phyloP scores from a whole-genome alignment of 2,113 vertebrate species.

The Pogonocichla stellata region DNA sequence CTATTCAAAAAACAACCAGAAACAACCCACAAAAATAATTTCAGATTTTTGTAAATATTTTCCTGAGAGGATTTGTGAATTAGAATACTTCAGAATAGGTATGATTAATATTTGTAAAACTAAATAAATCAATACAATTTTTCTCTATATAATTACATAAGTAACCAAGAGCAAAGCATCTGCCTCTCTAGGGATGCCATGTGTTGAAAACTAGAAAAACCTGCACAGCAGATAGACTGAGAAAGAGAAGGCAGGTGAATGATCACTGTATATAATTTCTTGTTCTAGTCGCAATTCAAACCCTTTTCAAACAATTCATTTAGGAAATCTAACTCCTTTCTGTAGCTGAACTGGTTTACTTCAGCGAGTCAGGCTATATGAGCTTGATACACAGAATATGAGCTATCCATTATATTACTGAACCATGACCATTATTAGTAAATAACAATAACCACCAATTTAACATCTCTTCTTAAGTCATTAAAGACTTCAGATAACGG shows the following conservation, averaged over 20 bases:
- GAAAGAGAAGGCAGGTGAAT: neutral
- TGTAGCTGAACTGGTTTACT: neutral
- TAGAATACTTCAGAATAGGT: neutral
- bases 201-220: neutral
- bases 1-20: neutral
- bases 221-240: neutral
- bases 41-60: neutral
- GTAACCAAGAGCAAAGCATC: neutral
- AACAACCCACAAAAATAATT: neutral
- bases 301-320: neutral
- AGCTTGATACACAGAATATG: neutral
- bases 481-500: neutral
- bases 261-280: neutral
- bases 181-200: neutral
- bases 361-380: neutral
- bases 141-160: neutral
- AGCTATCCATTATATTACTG: neutral
- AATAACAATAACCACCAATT: neutral
- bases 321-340: neutral
- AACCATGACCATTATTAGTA: neutral
- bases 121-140: neutral
- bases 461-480: neutral
- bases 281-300: neutral
- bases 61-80: neutral
- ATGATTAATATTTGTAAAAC: neutral